These are phyloP conservation scores for Nomada ruficornis DNA, from an alignment of 2,888 invertebrate genomes.

Conservation along the genomic window DNA sequence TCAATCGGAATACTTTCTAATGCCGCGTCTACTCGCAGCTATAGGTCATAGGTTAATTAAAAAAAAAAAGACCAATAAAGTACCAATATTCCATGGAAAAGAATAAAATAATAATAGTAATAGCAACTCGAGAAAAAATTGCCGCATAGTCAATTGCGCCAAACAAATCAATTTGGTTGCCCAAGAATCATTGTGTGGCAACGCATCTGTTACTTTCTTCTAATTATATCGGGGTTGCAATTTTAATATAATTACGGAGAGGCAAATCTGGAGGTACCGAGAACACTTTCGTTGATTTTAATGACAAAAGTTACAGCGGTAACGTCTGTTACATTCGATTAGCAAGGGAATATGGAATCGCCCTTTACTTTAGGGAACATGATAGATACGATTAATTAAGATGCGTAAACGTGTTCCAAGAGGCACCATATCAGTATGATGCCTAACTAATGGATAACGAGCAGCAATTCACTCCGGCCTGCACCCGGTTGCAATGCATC, in stretches of 20 bases:
- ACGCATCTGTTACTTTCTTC: too few species aligned
- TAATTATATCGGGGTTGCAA: too few species aligned
- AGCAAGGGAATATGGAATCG: too few species aligned
- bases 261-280: too few species aligned
- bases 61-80: too few species aligned
- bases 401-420: slow-evolving; percentile 19
- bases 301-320: too few species aligned
- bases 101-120: neutral
- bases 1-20: slow-evolving; percentile 51
- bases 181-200: neutral
- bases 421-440: slow-evolving; percentile 11
- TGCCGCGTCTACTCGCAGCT: neutral
- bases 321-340: too few species aligned
- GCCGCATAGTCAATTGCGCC: too few species aligned
- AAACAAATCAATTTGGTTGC: neutral
- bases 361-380: neutral
- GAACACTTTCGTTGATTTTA: too few species aligned
- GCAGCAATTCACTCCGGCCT: slow-evolving; percentile 43
- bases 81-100: neutral
- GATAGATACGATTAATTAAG: slow-evolving; percentile 1
- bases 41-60: slow-evolving; percentile 6
- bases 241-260: too few species aligned
- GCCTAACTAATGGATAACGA: slow-evolving; percentile 36
- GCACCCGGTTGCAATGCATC: slow-evolving; percentile 53
- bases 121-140: too few species aligned